Base-by-base conservation (phyloP, 2,888 invertebrate species). In the Halictus quadricinctus region DNA sequence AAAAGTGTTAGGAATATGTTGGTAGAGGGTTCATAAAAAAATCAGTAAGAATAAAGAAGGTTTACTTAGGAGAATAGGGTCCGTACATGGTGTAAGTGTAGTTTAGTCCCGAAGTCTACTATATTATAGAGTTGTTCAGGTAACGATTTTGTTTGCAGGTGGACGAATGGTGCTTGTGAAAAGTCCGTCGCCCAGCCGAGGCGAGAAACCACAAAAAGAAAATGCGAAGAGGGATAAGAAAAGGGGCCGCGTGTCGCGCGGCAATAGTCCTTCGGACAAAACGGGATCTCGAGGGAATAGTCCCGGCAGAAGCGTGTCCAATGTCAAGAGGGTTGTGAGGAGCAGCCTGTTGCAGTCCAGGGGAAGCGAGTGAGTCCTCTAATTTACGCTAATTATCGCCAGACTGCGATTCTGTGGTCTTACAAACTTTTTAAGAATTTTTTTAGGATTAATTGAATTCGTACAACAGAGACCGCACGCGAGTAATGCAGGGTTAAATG, bases 311-410 rank as follows among this genome's bases (percentile, higher is more conserved):
- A 91, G 80, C 36, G 64, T 64, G 48, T 79, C 83, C 73, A 72
- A 72, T 46, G 89, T 85, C 76, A 91, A 91, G 89, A 92, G 88
- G 81, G 92, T 89, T 73, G 87, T 84, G 43, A 89, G 90, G 81
- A 91, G 80, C 81, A 80, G 81, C 13, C 79, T 93, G 36, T 91
- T 92, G 29, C 91, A 91, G 66, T 95, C 95, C 54, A 93, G 95
- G 85, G 95, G 95, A 88, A 95, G 95, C 94, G 95, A 95, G 95
- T 95, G 89, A 95, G 95, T 94, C 8, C 13, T 25, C 43, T 21
- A 41, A 25, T 43, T 36, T 18, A 46, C 46, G 8, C 10, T 50
- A 36, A 58, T 75, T 75, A 25, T 70, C 25, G 21, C 15, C n/a
- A 4, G n/a, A 41, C 25, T 41, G 60, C n/a, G 43, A 70, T 36